Evolutionary conservation across 2,888 invertebrate species (phyloP).

Genomic region (Idaea straminata): DNA sequence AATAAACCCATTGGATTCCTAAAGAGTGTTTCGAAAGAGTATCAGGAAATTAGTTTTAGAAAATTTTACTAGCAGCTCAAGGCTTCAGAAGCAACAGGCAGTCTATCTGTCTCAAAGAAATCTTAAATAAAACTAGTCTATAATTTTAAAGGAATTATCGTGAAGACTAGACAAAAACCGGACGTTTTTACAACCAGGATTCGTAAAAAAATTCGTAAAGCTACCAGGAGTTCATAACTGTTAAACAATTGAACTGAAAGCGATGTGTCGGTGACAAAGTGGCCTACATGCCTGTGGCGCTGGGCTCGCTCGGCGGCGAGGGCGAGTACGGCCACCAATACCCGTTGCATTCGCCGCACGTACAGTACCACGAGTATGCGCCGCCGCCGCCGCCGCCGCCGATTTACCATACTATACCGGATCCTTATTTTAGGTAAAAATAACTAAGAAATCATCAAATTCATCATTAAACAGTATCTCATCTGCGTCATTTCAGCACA

Average conservation of each 20-base stretch:
- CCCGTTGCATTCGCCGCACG: conserved; percentile 55
- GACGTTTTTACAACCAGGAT: neutral
- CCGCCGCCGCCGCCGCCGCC: conserved; percentile 79
- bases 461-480: neutral
- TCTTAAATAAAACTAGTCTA: neutral
- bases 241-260: conserved; percentile 29
- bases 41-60: conserved; percentile 12
- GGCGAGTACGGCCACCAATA: conserved; percentile 77
- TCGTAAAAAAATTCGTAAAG: neutral
- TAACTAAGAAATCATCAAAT: neutral
- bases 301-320: conserved; percentile 83
- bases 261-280: conserved; percentile 83
- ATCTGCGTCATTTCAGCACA: no score
- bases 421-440: conserved; percentile 69
- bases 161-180: neutral
- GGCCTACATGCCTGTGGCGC: conserved; percentile 83
- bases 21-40: conserved; percentile 18
- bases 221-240: conserved; percentile 4
- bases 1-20: conserved; percentile 8
- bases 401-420: conserved; percentile 67
- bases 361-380: conserved; percentile 78
- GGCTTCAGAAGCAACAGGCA: neutral
- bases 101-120: neutral
- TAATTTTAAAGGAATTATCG: neutral
- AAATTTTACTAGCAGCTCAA: conserved; percentile 36